A percentile compares a stretch with the other conserved stretches of the same genome.
These are phyloP conservation scores for Branchinecta sandiegonensis DNA, from an alignment of 2,888 invertebrate species.

Conservation along the genomic window DNA sequence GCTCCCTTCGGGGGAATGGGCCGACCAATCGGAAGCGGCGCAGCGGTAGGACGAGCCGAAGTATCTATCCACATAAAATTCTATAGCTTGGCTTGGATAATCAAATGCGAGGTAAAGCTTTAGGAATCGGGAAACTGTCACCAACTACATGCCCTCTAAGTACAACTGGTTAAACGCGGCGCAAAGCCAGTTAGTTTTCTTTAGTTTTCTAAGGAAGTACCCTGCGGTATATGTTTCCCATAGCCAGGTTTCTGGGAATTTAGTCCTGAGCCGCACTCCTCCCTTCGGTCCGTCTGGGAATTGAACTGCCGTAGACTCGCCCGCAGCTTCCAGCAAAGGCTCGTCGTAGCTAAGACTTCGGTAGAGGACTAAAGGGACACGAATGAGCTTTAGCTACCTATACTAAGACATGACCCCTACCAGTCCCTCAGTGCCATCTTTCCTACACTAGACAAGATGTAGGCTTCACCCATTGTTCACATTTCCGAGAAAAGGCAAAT, in stretches of 20 bases:
- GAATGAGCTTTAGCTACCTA: too few relatives aligned
- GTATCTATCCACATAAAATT: background rate
- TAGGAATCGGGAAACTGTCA: too few relatives aligned
- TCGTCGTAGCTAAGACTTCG: slow-evolving; percentile 35
- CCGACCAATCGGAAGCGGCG: slow-evolving; percentile 28
- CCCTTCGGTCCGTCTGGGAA: slow-evolving; percentile 21
- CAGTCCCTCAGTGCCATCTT: too few relatives aligned
- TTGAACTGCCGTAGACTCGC: slow-evolving; percentile 19
- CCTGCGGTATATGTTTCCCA: slow-evolving; percentile 46
- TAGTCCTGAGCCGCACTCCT: slow-evolving; percentile 40
- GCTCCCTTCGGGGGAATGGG: slow-evolving; percentile 30
- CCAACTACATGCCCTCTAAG: too few relatives aligned
- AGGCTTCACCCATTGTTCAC: too few relatives aligned
- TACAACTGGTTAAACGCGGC: background rate
- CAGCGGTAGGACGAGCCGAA: slow-evolving; percentile 24
- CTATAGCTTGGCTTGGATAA: too few relatives aligned
- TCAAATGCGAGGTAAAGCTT: too few relatives aligned
- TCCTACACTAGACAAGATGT: too few relatives aligned
- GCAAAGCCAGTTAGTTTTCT: background rate
- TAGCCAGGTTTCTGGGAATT: slow-evolving; percentile 59
- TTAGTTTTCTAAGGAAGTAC: slow-evolving; percentile 34
- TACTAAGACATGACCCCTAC: too few relatives aligned
- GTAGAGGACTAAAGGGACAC: slow-evolving; percentile 38
- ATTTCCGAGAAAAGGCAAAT: too few relatives aligned
- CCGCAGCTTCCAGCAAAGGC: slow-evolving; percentile 28